Conservation (phyloP, 2,797 vertebrate genomes). For the Microchirus variegatus region DNA sequence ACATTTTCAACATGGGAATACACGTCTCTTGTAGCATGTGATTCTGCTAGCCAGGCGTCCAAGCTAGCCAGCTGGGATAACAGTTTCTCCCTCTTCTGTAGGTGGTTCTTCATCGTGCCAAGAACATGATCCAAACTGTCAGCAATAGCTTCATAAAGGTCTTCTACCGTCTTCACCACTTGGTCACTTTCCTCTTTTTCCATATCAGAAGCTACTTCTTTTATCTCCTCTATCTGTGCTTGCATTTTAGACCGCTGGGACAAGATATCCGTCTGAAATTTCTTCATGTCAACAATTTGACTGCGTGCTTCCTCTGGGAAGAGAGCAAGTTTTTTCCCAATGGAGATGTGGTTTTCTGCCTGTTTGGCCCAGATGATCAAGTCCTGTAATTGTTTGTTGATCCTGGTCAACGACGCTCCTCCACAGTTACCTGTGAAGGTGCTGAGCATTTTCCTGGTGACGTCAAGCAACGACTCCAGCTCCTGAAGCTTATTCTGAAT, state of each 20-base stretch:
- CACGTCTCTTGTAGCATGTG: slow-evolving; percentile 64
- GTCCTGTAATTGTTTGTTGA: slow-evolving; percentile 79
- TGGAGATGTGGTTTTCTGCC: slow-evolving; percentile 68
- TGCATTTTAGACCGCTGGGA: slow-evolving; percentile 74
- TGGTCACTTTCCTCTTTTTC: slow-evolving; percentile 65
- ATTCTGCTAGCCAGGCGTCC: slow-evolving; percentile 78
- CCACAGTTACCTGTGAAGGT: slow-evolving; percentile 28
- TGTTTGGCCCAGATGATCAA: slow-evolving; percentile 84
- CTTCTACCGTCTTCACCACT: slow-evolving; percentile 77
- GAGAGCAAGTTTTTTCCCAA: slow-evolving; percentile 78
- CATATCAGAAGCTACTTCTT: slow-evolving; percentile 52
- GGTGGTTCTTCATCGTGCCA: slow-evolving; percentile 79
- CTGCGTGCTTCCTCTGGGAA: slow-evolving; percentile 83
- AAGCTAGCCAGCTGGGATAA: slow-evolving; percentile 75
- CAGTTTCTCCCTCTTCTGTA: slow-evolving; percentile 82
- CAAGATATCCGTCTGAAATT: slow-evolving; percentile 76
- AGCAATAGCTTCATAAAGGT: slow-evolving; percentile 78
- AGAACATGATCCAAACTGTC: slow-evolving; percentile 78
- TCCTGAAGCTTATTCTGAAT: slow-evolving; percentile 76
- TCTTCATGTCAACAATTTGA: slow-evolving; percentile 84
- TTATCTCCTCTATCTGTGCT: slow-evolving; percentile 73
- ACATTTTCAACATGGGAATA: slow-evolving; percentile 56
- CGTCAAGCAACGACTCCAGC: slow-evolving; percentile 77
- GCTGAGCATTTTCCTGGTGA: slow-evolving; percentile 60
- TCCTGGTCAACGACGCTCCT: slow-evolving; percentile 54